Evolutionary conservation across 2,113 vertebrate species (phyloP).

Genomic region (Myotis yumanensis): DNA sequence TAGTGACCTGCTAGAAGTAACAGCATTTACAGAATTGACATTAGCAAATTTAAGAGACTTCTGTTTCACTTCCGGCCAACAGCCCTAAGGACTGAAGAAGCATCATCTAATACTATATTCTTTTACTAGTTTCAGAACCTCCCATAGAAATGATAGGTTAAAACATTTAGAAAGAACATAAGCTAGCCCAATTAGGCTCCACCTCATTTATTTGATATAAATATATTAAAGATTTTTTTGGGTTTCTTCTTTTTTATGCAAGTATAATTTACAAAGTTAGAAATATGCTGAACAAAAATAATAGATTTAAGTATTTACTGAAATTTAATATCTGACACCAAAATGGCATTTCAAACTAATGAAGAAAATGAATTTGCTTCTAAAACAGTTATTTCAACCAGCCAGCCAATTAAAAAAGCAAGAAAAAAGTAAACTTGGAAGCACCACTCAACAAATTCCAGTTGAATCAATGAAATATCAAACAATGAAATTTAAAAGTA

Average conservation of each 20-base stretch:
- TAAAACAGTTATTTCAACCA: not conserved
- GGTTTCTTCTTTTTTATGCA: not conserved
- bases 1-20: not conserved
- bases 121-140: conserved; percentile 28
- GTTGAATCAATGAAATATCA: not conserved
- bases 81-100: not conserved
- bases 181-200: not conserved
- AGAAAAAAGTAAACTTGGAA: not conserved
- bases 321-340: not conserved
- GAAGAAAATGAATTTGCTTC: not conserved
- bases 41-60: conserved; percentile 1
- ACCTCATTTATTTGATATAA: not conserved
- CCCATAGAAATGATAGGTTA: conserved; percentile 23
- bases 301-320: not conserved
- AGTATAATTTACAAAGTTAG: not conserved
- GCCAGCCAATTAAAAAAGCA: not conserved
- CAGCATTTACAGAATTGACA: not conserved
- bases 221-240: not conserved
- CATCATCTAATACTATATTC: conserved; percentile 30
- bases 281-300: not conserved
- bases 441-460: not conserved
- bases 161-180: conserved; percentile 18
- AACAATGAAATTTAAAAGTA: conserved; percentile 33
- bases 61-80: conserved; percentile 3
- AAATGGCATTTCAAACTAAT: not conserved